phyloP scores from a whole-genome alignment of 2,888 invertebrate species.

The Melanchra persicariae region DNA sequence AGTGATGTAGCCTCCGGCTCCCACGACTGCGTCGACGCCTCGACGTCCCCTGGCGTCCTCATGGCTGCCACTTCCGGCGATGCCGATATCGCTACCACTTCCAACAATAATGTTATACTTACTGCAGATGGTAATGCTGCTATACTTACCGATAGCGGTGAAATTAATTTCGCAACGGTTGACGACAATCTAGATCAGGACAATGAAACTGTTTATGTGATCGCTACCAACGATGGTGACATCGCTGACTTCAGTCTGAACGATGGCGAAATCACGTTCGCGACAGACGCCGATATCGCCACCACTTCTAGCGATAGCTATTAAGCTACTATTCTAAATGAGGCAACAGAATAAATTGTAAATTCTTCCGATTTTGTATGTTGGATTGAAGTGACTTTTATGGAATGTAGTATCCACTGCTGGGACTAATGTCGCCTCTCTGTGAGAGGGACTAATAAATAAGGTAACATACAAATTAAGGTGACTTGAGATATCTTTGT shows the following conservation, averaged over 20 bases:
- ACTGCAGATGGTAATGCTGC: not conserved
- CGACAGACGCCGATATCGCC: not conserved
- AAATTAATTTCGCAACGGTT: not conserved
- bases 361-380: not conserved
- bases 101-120: not conserved
- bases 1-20: not conserved
- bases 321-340: not conserved
- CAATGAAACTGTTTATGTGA: slow-evolving; percentile 12
- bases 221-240: slow-evolving; percentile 14
- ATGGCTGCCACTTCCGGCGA: too few species aligned
- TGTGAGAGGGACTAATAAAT: slow-evolving; percentile 17
- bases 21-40: not conserved
- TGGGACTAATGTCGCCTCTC: slow-evolving; percentile 19
- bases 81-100: not conserved
- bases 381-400: slow-evolving; percentile 27
- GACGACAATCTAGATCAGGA: not conserved
- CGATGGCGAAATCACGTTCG: not conserved
- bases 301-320: not conserved
- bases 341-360: slow-evolving; percentile 22
- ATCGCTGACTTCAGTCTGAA: slow-evolving; percentile 1
- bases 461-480: not conserved
- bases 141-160: not conserved
- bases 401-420: slow-evolving; percentile 7
- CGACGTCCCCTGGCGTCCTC: not conserved
- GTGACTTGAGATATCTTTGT: not conserved